A percentile compares a stretch with the other conserved stretches of the same genome.
Conservation (phyloP, 1,140 invertebrate genomes). For the Drosophila seguyi region DNA sequence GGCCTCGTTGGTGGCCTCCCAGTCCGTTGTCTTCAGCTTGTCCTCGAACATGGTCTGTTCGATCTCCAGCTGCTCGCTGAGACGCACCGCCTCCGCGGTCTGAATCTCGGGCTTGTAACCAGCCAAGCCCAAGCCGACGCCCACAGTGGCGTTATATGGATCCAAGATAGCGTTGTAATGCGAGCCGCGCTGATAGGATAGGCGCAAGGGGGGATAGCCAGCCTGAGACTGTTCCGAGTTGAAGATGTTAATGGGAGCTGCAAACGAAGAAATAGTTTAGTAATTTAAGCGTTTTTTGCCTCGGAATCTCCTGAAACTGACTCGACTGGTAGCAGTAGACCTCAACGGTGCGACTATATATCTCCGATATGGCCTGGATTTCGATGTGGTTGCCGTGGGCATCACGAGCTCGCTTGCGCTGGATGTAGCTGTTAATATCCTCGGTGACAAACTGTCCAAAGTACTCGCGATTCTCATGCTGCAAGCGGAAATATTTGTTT, state of each 20-base stretch:
- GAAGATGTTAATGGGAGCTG: constrained; percentile 96
- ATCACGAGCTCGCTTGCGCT: constrained; percentile 91
- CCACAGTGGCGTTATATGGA: constrained; percentile 94
- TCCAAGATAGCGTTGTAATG: constrained; percentile 97
- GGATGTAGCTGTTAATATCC: constrained; percentile 95
- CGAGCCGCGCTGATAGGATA: constrained; percentile 95
- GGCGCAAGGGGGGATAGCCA: constrained; percentile 93
- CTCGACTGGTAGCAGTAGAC: constrained; percentile 95
- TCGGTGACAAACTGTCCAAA: constrained; percentile 98
- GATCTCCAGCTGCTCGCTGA: constrained; percentile 94
- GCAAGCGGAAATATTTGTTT: not conserved
- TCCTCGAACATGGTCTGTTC: constrained; percentile 97
- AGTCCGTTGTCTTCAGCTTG: constrained; percentile 95
- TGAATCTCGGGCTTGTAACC: constrained; percentile 92
- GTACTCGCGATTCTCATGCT: constrained; percentile 93
- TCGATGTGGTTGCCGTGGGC: constrained; percentile 97
- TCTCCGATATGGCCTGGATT: constrained; percentile 97
- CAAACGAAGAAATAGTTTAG: constrained; percentile 6
- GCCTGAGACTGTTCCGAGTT: constrained; percentile 90
- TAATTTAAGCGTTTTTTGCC: not conserved
- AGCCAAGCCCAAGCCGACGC: constrained; percentile 94
- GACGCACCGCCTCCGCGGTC: constrained; percentile 91
- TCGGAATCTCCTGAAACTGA: constrained; percentile 77
- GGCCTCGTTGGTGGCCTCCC: constrained; percentile 96
- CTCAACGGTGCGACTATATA: constrained; percentile 97